A percentile compares a stretch with the other conserved stretches of the same genome.
These are phyloP conservation scores for Intellagama lesueurii DNA, from an alignment of 2,797 vertebrate genomes.

Conservation along the genomic window DNA sequence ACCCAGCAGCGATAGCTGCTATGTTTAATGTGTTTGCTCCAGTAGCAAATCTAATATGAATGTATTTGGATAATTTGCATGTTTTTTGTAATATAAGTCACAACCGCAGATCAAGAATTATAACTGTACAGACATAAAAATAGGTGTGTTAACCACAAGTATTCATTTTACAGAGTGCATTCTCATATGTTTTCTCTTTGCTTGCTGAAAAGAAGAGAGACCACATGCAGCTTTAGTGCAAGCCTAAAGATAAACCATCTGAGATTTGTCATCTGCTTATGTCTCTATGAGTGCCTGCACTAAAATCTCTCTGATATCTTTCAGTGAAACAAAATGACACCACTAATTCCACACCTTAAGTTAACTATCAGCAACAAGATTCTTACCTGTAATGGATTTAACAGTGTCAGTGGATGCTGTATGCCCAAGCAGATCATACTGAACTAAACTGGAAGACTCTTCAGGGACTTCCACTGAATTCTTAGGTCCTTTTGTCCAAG, in stretches of 20 bases:
- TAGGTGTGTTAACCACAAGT: background rate
- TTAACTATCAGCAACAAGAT: conserved; percentile 23
- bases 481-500: conserved; percentile 96
- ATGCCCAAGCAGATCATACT: conserved; percentile 96
- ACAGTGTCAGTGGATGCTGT: conserved; percentile 95
- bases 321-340: background rate
- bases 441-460: conserved; percentile 97
- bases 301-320: conserved; percentile 42
- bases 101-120: conserved; percentile 58
- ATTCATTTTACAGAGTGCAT: conserved; percentile 67
- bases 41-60: conserved; percentile 54
- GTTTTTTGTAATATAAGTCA: conserved; percentile 57
- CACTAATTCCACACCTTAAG: conserved; percentile 33
- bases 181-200: conserved; percentile 68
- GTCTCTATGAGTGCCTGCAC: background rate
- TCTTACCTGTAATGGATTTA: conserved; percentile 95
- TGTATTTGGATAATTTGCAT: conserved; percentile 59
- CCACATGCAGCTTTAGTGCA: conserved; percentile 53
- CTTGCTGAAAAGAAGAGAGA: conserved; percentile 52
- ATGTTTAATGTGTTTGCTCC: conserved; percentile 56
- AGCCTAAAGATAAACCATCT: conserved; percentile 66
- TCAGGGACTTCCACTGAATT: conserved; percentile 96
- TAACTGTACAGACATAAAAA: background rate
- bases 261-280: conserved; percentile 47
- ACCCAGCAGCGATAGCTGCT: conserved; percentile 61